Evolutionary conservation across 2,797 vertebrate species (phyloP).

Genomic region (Manis crassicaudata): DNA sequence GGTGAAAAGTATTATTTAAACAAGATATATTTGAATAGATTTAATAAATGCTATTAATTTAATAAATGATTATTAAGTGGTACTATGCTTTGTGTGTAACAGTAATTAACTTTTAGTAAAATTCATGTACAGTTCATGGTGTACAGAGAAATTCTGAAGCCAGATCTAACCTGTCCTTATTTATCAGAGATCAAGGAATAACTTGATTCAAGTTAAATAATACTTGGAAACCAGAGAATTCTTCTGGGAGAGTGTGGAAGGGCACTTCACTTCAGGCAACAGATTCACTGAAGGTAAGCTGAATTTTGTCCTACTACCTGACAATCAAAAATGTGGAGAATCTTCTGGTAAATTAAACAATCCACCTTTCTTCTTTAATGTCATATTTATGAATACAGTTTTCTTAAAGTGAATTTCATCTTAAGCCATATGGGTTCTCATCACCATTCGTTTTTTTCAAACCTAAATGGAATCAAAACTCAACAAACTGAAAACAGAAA

Average conservation of each 20-base stretch:
- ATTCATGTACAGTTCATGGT: background rate
- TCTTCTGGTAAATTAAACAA: background rate
- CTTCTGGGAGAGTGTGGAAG: background rate
- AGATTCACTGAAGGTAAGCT: background rate
- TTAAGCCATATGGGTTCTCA: background rate
- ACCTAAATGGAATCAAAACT: slow-evolving; percentile 30
- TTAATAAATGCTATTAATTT: background rate
- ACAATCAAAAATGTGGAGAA: background rate
- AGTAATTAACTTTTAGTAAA: background rate
- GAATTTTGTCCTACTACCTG: background rate
- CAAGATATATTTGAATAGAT: slow-evolving; percentile 26
- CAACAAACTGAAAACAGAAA: background rate
- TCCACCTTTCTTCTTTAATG: background rate
- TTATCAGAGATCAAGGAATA: slow-evolving; percentile 18
- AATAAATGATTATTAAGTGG: slow-evolving; percentile 28
- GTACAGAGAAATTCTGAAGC: background rate
- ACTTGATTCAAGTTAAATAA: slow-evolving; percentile 25
- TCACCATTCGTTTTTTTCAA: slow-evolving; percentile 10
- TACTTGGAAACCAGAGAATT: background rate
- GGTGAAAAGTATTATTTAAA: slow-evolving; percentile 10
- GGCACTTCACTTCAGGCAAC: background rate
- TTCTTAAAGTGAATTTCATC: background rate
- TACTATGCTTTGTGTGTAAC: background rate
- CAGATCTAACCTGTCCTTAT: slow-evolving; percentile 2
- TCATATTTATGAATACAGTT: slow-evolving; percentile 3